These are phyloP conservation scores for Lycorma delicatula DNA, from an alignment of 1,140 invertebrate species.

Conservation along the genomic window DNA sequence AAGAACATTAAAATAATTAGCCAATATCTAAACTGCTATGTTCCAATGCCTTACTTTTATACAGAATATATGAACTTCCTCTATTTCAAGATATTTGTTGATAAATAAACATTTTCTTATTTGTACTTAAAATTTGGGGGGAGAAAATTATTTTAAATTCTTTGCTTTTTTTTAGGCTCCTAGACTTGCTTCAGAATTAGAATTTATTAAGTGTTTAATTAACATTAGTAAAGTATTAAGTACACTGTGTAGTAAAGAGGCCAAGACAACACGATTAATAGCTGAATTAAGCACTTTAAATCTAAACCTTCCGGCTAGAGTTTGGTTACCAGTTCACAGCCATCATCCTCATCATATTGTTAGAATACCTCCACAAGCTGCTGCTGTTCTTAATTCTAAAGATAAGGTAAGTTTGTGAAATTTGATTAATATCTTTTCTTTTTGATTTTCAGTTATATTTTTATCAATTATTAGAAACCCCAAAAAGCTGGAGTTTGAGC, in stretches of 20 bases:
- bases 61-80: too few species aligned
- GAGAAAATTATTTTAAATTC: background rate
- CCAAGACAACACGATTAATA: slow-evolving; percentile 79
- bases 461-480: too few species aligned
- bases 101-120: too few species aligned
- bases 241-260: slow-evolving; percentile 86
- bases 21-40: too few species aligned
- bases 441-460: too few species aligned
- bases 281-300: slow-evolving; percentile 90
- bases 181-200: slow-evolving; percentile 70
- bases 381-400: slow-evolving; percentile 97
- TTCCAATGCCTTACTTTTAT: too few species aligned
- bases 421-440: too few species aligned
- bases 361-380: slow-evolving; percentile 85
- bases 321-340: slow-evolving; percentile 87
- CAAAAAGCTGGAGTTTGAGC: too few species aligned
- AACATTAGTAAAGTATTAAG: slow-evolving; percentile 85
- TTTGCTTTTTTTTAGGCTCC: slow-evolving; percentile 53
- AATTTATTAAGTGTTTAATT: slow-evolving; percentile 81
- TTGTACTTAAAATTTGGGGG: background rate
- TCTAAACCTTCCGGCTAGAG: slow-evolving; percentile 91
- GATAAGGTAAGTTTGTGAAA: slow-evolving; percentile 76
- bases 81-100: too few species aligned
- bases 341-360: slow-evolving; percentile 72
- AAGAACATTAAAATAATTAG: too few species aligned